Base-by-base conservation (phyloP, 30 jellyfish, hydroid and myxozoan species). In the Euphysa ruthae region DNA sequence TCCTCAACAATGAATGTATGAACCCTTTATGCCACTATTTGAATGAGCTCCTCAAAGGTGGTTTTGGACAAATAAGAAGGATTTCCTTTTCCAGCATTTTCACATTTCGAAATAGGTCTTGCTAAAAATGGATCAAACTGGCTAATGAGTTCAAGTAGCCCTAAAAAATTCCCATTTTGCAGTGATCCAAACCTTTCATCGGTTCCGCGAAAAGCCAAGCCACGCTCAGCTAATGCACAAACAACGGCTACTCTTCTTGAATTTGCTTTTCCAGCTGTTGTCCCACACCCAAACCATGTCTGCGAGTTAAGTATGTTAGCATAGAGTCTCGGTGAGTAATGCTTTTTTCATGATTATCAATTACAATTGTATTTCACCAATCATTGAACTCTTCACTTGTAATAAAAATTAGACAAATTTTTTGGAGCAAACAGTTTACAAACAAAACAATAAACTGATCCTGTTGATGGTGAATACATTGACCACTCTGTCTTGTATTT, bases 381-480 rank as follows among this genome's bases (percentile, higher is more conserved):
- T 34, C 51, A 3, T 31, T 32, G 51, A 34, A 56, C 51, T 43
- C 70, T 18, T 56, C 29, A n/a, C 25, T 56, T 56, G 29, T 56
- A 4, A 56, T 32, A 32, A 25, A 56, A 56, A 56, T 15, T 25
- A 18, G 70, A 18, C 44, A 43, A 56, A 29, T 13, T 3, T 62
- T 32, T 62, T 13, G 75, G 63, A 12, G 66, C 66, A 44, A 24
- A 32, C 28, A 62, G 75, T 62, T 62, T 62, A 62, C 70, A 62
- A 62, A 62, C 73, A 62, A 6, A 62, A 68, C 75, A 62, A 68
- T 62, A 62, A 10, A 62, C 65, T 15, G 66, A 62, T 62, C 66
- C 66, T 35, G 75, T 62, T 4, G 72, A 32, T 62, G 75, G 75
- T 62, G 75, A 32, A 62, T 62, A 62, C 73, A 62, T 25, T 62